Evolutionary conservation across 2,888 invertebrate species (phyloP).

Genomic region (Mimumesa dahlbomi): DNA sequence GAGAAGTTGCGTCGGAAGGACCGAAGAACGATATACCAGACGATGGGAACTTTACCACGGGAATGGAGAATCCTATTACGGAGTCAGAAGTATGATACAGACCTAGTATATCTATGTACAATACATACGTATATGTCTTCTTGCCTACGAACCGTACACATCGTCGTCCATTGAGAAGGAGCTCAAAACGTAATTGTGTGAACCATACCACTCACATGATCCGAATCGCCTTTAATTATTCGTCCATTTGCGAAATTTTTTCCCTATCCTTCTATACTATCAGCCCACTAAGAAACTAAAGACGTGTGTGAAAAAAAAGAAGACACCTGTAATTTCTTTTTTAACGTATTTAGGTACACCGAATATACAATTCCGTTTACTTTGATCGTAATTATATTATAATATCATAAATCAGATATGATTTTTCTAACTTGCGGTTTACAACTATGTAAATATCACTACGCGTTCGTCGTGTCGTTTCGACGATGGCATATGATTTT

Average conservation of each 20-base stretch:
- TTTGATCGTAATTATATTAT: too few species aligned
- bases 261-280: conserved; percentile 14
- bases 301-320: too few species aligned
- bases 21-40: conserved; percentile 60
- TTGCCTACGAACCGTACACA: conserved; percentile 46
- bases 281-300: too few species aligned
- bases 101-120: not conserved
- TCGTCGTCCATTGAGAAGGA: conserved; percentile 68
- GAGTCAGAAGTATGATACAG: conserved; percentile 56
- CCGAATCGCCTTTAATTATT: conserved; percentile 71
- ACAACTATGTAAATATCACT: too few species aligned
- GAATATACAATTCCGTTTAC: not conserved
- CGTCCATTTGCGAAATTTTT: conserved; percentile 69
- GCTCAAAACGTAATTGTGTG: conserved; percentile 69
- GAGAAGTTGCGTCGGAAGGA: conserved; percentile 61
- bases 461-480: conserved; percentile 14
- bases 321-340: too few species aligned
- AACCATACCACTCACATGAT: conserved; percentile 75
- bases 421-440: too few species aligned
- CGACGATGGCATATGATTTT: conserved; percentile 32
- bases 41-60: conserved; percentile 78
- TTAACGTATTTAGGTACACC: too few species aligned
- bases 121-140: conserved; percentile 23
- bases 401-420: too few species aligned
- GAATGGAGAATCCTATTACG: conserved; percentile 71